These are phyloP conservation scores for Calameuta idolon DNA, from an alignment of 2,888 invertebrate genomes.

Conservation along the genomic window DNA sequence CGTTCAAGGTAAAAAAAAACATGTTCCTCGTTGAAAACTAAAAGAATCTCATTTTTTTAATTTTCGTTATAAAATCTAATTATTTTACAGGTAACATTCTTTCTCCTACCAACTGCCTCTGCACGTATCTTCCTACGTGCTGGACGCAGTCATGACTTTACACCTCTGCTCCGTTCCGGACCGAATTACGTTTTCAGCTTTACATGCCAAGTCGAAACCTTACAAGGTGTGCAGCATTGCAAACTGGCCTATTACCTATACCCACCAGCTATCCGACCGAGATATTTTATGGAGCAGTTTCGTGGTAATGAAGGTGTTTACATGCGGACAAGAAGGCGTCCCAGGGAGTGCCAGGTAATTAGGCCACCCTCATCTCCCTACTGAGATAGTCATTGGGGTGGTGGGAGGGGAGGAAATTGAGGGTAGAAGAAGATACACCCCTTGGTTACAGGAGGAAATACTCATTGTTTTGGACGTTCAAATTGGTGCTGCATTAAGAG, in stretches of 20 bases:
- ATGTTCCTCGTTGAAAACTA: not conserved
- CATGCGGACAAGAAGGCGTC: constrained; percentile 38
- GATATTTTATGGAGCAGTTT: constrained; percentile 46
- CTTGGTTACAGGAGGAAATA: not conserved
- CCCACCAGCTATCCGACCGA: constrained; percentile 15
- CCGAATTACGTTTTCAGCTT: constrained; percentile 1
- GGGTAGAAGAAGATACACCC: not conserved
- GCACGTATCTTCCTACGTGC: not conserved
- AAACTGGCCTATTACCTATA: constrained; percentile 13
- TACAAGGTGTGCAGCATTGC: constrained; percentile 6
- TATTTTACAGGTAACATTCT: not conserved
- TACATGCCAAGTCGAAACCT: constrained; percentile 8
- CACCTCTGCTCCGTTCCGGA: not conserved
- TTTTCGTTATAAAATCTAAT: not conserved
- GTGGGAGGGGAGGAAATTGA: not conserved
- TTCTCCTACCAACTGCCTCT: not conserved
- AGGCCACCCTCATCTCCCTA: constrained; percentile 12
- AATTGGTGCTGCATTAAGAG: constrained; percentile 4
- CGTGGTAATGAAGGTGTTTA: constrained; percentile 48
- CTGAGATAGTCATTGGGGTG: constrained; percentile 16
- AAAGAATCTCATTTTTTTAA: not conserved
- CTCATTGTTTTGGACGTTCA: constrained; percentile 9
- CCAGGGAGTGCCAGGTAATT: constrained; percentile 25
- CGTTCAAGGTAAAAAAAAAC: not conserved
- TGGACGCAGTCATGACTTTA: not conserved